Base-by-base conservation (phyloP, 1,140 invertebrate species). In the Ganaspis sp. region DNA sequence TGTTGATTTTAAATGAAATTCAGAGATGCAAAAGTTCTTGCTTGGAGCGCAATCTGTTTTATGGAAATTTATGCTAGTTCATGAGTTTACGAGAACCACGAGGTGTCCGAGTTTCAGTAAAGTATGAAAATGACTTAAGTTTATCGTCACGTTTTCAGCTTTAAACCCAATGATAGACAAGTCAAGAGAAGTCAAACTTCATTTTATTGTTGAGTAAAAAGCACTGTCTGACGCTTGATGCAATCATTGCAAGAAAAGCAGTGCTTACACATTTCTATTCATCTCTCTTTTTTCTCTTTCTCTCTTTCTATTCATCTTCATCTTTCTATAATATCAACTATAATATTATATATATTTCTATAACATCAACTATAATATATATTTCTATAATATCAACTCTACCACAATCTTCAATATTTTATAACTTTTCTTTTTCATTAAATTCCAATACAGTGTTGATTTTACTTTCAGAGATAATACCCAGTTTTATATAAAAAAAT, bases 131-230 rank as follows among this genome's bases (percentile, higher is more conserved):
- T 64, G 23, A n/a, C 23, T 29, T 29, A 29, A 34, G 58, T 64
- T 64, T 64, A 64, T 64, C 23, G 26, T n/a, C 58, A 64, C 58
- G 58, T 64, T 64, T 64, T 64, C 45, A n/a, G 26, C 23, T 29
- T n/a, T 64, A 64, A n/a, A 64, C 26, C 12, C 11, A 26, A 29
- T 26, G 23, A 64, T 34, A 26, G 58, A 64, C 58, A 29, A 64
- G 23, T 64, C 45, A 49, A 49, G 12, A 34, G 58, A 26, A 29
- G 26, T 29, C 58, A 64, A 64, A 64, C 58, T 64, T 64, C 15
- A 64, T 64, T 15, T 64, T 64, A 29, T 64, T 29, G 23, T 64
- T 15, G 11, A 64, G 26, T 64, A n/a, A 26, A 29, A 26, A 26
- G 6, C 4, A 15, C 15, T 29, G 8, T 26, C 23, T 29, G 58